Evolutionary conservation across 2,113 vertebrate species (phyloP).

Genomic region (Conger conger): DNA sequence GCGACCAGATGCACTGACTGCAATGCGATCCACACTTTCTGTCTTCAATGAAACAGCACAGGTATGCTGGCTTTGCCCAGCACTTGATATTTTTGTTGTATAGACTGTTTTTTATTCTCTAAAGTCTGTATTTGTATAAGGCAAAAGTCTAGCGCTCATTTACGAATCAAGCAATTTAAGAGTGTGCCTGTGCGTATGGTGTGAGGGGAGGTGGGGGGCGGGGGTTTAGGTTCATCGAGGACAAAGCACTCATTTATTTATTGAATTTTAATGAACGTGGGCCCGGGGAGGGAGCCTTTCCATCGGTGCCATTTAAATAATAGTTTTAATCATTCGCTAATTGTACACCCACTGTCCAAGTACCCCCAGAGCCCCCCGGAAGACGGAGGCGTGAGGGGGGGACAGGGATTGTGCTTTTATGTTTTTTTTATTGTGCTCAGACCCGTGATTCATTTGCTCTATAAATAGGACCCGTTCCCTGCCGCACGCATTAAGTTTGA

Average conservation of each 20-base stretch:
- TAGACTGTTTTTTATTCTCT: too few relatives aligned
- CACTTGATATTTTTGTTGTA: too few relatives aligned
- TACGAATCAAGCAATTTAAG: too few relatives aligned
- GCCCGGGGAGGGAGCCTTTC: slow-evolving; percentile 65
- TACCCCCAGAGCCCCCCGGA: neutral
- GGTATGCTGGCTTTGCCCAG: too few relatives aligned
- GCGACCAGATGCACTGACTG: too few relatives aligned
- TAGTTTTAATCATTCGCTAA: slow-evolving; percentile 60
- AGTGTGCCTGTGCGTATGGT: too few relatives aligned
- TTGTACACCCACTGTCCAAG: slow-evolving; percentile 43
- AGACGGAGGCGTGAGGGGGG: neutral
- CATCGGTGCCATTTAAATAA: slow-evolving; percentile 67
- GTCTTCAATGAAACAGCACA: too few relatives aligned
- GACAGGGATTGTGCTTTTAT: neutral
- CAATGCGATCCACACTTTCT: too few relatives aligned
- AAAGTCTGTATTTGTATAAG: too few relatives aligned
- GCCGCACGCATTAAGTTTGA: neutral
- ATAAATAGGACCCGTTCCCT: neutral
- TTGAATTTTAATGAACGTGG: slow-evolving; percentile 67
- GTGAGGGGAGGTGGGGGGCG: too few relatives aligned
- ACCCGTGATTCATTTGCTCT: neutral
- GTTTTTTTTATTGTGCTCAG: neutral
- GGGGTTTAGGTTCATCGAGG: slow-evolving; percentile 53
- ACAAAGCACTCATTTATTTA: slow-evolving; percentile 68
- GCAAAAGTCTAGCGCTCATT: too few relatives aligned